A percentile compares a stretch with the other conserved stretches of the same genome.
These are phyloP conservation scores for Mionectes macconnelli DNA, from an alignment of 2,113 vertebrate species.

Conservation along the genomic window DNA sequence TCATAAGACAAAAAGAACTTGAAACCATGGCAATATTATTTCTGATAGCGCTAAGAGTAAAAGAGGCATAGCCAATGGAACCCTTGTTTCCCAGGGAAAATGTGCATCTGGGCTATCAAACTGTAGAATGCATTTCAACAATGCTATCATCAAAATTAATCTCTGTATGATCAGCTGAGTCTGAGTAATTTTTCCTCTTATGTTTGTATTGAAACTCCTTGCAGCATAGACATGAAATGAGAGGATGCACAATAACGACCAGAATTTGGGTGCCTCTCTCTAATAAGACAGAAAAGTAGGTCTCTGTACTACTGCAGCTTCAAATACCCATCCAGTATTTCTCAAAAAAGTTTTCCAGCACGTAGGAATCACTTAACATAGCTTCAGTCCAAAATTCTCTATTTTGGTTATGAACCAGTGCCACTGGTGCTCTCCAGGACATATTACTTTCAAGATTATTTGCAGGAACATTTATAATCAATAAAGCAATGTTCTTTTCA, in stretches of 20 bases:
- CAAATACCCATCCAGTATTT: not conserved
- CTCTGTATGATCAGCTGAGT: not conserved
- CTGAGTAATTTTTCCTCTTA: not conserved
- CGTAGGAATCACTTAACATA: not conserved
- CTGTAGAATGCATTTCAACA: not conserved
- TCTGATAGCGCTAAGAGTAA: conserved; percentile 17
- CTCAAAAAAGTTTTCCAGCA: not conserved
- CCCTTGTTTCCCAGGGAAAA: not conserved
- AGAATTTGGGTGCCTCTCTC: not conserved
- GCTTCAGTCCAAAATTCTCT: not conserved
- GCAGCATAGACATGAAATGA: not conserved
- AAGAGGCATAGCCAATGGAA: conserved; percentile 1
- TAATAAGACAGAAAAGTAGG: not conserved
- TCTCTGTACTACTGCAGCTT: not conserved
- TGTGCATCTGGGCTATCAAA: conserved; percentile 15
- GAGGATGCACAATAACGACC: not conserved
- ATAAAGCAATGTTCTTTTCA: conserved; percentile 27
- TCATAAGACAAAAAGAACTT: not conserved
- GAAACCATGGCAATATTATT: not conserved
- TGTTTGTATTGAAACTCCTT: not conserved
- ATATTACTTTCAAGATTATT: conserved; percentile 3
- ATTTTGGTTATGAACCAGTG: not conserved
- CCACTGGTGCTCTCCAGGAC: not conserved
- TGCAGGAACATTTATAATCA: conserved; percentile 19
- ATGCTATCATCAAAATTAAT: conserved; percentile 32